These are phyloP conservation scores for Canis aureus DNA, from an alignment of 2,113 vertebrate species.

Conservation along the genomic window DNA sequence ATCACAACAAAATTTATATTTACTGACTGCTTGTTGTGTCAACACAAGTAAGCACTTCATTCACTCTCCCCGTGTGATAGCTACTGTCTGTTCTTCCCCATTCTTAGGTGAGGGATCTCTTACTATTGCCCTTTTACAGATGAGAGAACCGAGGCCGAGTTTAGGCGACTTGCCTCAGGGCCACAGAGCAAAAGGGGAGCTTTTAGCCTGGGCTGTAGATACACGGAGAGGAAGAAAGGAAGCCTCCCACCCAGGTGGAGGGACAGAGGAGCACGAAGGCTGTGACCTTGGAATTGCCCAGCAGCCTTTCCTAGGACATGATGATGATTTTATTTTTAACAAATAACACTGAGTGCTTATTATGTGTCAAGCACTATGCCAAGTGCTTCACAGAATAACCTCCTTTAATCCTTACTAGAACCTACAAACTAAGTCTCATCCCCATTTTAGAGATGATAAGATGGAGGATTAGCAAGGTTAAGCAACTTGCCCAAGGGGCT, in stretches of 20 bases:
- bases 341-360: neutral
- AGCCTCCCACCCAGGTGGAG: neutral
- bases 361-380: neutral
- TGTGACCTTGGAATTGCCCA: neutral
- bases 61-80: neutral
- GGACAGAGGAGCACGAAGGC: rapidly evolving
- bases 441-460: neutral
- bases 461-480: neutral
- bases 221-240: neutral
- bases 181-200: neutral
- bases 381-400: neutral
- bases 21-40: neutral
- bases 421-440: neutral
- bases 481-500: neutral
- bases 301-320: neutral
- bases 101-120: neutral
- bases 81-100: neutral
- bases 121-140: neutral
- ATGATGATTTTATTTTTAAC: neutral
- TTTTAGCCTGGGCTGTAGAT: neutral
- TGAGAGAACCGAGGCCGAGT: conserved; percentile 12
- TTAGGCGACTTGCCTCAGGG: neutral
- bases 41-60: neutral
- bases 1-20: neutral
- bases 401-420: neutral